Percentiles rank a stretch among this genome's conserved stretches.
Conservation (phyloP, 2,888 invertebrate species). For the Aspidapion aeneum region DNA sequence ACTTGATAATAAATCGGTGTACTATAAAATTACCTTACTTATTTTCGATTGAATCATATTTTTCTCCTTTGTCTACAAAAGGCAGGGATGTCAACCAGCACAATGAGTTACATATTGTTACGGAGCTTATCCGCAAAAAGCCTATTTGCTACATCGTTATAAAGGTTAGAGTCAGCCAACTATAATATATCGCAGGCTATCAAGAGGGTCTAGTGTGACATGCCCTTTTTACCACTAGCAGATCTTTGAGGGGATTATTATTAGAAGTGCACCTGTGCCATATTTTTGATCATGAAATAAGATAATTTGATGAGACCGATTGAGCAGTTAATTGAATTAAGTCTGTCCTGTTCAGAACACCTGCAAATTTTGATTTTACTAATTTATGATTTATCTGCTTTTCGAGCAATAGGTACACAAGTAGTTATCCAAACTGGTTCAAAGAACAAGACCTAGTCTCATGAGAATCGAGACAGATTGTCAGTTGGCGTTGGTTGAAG, state of each 20-base stretch:
- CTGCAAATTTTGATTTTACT: too few species aligned
- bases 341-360: too few species aligned
- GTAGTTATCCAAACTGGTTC: too few species aligned
- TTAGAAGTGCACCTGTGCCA: neutral
- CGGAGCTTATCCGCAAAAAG: neutral
- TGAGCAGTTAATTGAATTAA: neutral
- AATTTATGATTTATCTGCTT: too few species aligned
- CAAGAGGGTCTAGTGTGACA: neutral
- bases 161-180: neutral
- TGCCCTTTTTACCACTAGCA: neutral
- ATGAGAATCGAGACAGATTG: too few species aligned
- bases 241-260: neutral
- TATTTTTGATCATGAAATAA: neutral
- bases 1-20: too few species aligned
- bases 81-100: neutral
- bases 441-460: too few species aligned
- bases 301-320: neutral
- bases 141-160: too few species aligned
- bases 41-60: too few species aligned
- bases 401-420: too few species aligned
- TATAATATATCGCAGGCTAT: neutral
- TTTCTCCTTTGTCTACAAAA: neutral
- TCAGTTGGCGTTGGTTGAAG: too few species aligned
- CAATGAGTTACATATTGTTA: neutral
- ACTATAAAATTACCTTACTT: too few species aligned